A percentile compares a stretch with the other conserved stretches of the same genome.
Conservation (phyloP, 53 echinoderm and acorn worm species). For the Echinometra lucunter region DNA sequence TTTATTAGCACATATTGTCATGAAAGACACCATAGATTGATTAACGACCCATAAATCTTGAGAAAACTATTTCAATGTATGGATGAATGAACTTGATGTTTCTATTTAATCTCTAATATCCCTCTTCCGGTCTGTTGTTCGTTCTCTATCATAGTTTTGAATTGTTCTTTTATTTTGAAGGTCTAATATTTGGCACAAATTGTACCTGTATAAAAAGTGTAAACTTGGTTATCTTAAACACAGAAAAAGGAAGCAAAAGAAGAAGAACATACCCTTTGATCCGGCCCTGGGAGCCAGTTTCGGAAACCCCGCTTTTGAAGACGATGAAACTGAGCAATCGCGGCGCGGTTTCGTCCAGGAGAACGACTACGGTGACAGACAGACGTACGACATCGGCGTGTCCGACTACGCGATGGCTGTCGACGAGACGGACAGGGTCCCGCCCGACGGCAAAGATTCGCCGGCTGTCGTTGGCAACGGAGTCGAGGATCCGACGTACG, state of each 20-base stretch:
- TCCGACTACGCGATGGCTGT: conserved; percentile 6
- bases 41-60: too few relatives aligned
- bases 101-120: too few relatives aligned
- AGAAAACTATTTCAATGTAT: too few relatives aligned
- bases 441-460: not conserved
- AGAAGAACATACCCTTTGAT: conserved; percentile 56
- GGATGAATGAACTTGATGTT: too few relatives aligned
- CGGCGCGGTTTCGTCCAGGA: conserved; percentile 52
- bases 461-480: not conserved
- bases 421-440: conserved; percentile 45
- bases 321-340: not conserved
- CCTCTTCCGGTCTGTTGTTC: too few relatives aligned
- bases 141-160: too few relatives aligned
- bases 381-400: conserved; percentile 52
- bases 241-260: conserved; percentile 48
- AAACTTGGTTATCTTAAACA: not conserved
- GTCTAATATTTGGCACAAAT: not conserved
- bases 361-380: conserved; percentile 55
- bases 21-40: too few relatives aligned
- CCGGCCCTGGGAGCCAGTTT: conserved; percentile 61
- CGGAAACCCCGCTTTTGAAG: conserved; percentile 59
- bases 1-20: too few relatives aligned
- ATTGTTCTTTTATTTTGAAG: not conserved
- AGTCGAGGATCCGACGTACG: not conserved
- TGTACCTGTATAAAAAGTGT: not conserved